These are phyloP conservation scores for Microtus oregoni DNA, from an alignment of 2,113 vertebrate genomes.

Conservation along the genomic window DNA sequence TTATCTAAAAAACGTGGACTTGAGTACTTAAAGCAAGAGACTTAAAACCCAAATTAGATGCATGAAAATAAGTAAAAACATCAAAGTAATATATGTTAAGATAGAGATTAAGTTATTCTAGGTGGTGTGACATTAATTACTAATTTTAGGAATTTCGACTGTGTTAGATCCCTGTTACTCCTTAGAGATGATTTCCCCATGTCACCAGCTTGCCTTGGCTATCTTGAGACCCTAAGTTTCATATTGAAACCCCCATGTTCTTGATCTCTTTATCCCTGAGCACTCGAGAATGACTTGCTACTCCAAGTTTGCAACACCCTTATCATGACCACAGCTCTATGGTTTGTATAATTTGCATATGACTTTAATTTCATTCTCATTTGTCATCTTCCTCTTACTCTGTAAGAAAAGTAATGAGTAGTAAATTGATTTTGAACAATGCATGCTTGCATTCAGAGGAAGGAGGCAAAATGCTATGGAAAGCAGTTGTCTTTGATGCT, in stretches of 20 bases:
- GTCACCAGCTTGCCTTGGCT: neutral
- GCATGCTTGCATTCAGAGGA: slow-evolving; percentile 33
- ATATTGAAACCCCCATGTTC: neutral
- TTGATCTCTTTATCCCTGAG: neutral
- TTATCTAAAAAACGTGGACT: neutral
- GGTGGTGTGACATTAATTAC: neutral
- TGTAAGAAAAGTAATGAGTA: neutral
- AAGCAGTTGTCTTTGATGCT: slow-evolving; percentile 15
- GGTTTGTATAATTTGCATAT: neutral
- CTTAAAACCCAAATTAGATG: neutral
- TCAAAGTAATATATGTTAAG: neutral
- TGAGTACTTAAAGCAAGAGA: neutral
- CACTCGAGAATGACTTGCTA: neutral
- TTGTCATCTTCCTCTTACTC: neutral
- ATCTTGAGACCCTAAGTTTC: neutral
- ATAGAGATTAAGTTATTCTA: neutral
- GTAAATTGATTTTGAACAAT: slow-evolving; percentile 16
- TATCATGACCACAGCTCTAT: neutral
- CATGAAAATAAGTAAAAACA: slow-evolving; percentile 7
- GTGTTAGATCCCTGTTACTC: neutral
- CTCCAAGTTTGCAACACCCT: neutral
- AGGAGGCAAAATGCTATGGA: slow-evolving; percentile 29
- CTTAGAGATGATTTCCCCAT: neutral
- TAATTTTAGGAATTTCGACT: neutral
- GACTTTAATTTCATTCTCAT: slow-evolving; percentile 22